phyloP scores from a whole-genome alignment of 2,797 vertebrate genomes.

The Lacerta viridis region DNA sequence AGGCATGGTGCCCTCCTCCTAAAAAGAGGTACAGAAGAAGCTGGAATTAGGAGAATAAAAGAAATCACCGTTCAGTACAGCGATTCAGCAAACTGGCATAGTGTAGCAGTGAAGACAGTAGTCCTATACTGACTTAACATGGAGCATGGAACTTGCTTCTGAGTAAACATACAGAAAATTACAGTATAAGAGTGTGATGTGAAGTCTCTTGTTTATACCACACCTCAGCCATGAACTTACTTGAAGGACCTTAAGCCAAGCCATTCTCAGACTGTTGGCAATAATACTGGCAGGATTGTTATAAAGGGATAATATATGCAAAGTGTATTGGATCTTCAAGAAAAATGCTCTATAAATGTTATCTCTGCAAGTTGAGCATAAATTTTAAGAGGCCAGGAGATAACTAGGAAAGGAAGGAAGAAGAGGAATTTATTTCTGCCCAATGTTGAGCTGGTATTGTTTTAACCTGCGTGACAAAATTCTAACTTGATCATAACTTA shows the following conservation, averaged over 20 bases:
- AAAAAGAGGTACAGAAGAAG: not conserved
- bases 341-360: not conserved
- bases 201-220: not conserved
- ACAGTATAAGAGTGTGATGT: not conserved
- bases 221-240: not conserved
- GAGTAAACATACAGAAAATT: too few species aligned
- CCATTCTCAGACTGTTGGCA: not conserved
- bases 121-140: not conserved
- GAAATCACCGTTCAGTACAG: not conserved
- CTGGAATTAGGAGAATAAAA: not conserved
- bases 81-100: too few species aligned
- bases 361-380: not conserved
- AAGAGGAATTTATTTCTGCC: not conserved
- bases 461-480: constrained; percentile 34
- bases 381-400: not conserved
- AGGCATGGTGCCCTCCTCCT: not conserved
- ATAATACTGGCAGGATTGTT: not conserved
- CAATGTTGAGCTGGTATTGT: not conserved
- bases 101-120: not conserved
- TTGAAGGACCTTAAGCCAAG: not conserved
- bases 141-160: not conserved
- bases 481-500: constrained; percentile 18
- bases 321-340: not conserved
- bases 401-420: not conserved
- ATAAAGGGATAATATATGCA: not conserved